A percentile compares a stretch with the other conserved stretches of the same genome.
These are phyloP conservation scores for Pempheris klunzingeri DNA, from an alignment of 2,797 vertebrate species.

Conservation along the genomic window DNA sequence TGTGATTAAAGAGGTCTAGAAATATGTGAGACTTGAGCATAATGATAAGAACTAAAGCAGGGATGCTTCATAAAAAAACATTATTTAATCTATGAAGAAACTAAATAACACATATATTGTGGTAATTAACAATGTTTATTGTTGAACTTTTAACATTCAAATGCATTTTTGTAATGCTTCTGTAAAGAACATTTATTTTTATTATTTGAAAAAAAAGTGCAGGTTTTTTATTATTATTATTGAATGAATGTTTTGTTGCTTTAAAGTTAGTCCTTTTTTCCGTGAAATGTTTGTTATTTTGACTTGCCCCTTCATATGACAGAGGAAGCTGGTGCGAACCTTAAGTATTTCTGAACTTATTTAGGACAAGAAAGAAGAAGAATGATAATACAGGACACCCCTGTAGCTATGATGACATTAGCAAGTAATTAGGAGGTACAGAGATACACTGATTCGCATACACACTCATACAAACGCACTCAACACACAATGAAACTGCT, in stretches of 20 bases:
- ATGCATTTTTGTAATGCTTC: too few species aligned
- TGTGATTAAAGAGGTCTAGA: slow-evolving; percentile 42
- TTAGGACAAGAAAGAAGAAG: neutral
- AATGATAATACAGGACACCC: slow-evolving; percentile 12
- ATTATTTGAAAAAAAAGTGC: too few species aligned
- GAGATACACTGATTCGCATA: neutral
- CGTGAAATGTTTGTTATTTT: neutral
- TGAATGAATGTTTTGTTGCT: neutral
- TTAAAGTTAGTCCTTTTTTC: neutral
- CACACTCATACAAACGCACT: neutral
- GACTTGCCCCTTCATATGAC: neutral
- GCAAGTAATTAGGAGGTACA: slow-evolving; percentile 41
- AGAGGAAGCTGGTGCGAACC: slow-evolving; percentile 11
- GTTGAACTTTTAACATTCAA: too few species aligned
- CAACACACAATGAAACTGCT: slow-evolving; percentile 1
- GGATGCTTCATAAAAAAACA: too few species aligned
- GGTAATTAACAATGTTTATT: too few species aligned
- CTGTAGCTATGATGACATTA: slow-evolving; percentile 34
- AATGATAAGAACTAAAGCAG: too few species aligned
- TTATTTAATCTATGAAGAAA: too few species aligned
- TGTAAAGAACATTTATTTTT: too few species aligned
- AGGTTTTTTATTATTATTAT: too few species aligned
- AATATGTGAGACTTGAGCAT: too few species aligned
- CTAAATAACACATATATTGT: too few species aligned
- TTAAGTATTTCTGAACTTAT: neutral